Evolutionary conservation across 2,888 invertebrate species (phyloP).

Genomic region (Chalcis sispes): DNA sequence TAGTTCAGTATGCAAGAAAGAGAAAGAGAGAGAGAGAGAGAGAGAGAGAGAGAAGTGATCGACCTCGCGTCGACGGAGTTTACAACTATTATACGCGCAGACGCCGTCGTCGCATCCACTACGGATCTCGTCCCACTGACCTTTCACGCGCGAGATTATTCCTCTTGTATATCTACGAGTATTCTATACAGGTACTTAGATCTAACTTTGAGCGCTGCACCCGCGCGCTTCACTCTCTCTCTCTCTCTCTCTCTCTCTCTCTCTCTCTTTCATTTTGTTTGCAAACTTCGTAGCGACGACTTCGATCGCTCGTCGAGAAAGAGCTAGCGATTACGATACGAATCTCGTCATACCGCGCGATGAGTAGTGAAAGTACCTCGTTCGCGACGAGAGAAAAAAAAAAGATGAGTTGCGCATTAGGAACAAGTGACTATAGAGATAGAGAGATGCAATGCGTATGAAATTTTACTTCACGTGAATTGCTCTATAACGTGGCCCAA

Average conservation of each 20-base stretch:
- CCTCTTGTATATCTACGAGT: constrained; percentile 3
- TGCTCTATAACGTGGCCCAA: constrained; percentile 28
- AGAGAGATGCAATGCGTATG: no score
- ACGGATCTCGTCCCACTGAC: constrained; percentile 25
- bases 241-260: no score
- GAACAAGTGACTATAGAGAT: no score
- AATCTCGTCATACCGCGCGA: constrained; percentile 1
- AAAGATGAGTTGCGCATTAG: no score
- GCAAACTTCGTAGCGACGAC: no score
- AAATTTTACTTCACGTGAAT: no score
- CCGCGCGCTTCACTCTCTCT: no score
- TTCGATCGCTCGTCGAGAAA: neutral
- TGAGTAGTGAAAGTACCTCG: neutral
- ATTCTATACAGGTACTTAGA: neutral
- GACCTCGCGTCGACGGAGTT: no score
- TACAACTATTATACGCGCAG: neutral
- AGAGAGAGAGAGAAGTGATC: no score
- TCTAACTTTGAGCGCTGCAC: no score
- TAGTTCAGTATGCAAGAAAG: neutral
- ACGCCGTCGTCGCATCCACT: neutral
- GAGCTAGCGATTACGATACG: neutral
- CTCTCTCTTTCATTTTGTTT: neutral
- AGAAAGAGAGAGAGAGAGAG: no score
- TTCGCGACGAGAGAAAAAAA: constrained; percentile 12
- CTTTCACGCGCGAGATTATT: constrained; percentile 16